Evolutionary conservation across 2,797 vertebrate species (phyloP), one percentile per base, ranked within the genome.

Genomic region (Xenops minutus): DNA sequence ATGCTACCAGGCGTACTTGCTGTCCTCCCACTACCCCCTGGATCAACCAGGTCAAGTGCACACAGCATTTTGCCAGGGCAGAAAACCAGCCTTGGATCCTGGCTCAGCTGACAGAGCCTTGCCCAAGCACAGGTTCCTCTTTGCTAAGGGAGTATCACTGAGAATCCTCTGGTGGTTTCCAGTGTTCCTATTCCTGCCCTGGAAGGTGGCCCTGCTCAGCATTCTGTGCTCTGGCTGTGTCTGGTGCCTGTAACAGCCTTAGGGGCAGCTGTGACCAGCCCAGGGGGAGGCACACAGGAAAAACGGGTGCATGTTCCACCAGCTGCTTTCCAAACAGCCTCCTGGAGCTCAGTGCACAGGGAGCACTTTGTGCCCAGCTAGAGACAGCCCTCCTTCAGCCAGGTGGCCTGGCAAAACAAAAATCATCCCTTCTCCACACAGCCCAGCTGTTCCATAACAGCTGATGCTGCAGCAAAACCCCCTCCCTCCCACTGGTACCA

Each of bases 41-140:
- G 37, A 34, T 14, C 54, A 7, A 2, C 55, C 49, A 3, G 43
- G n/a, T 32, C 75, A 52, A 46, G 32, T 12, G 22, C 69, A 49
- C 15, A 3, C 30, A 62, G 43, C 44, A 13, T 66, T 90, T 73
- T 59, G 36, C 87, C 39, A 39, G 36, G 56, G 23, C 51, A 58
- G 54, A 62, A 63, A 68, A 67, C 2, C 56, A 56, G 27, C 4
- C 34, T 58, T 19, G 21, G 27, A 43, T 61, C 27, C 43, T 21
- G 21, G 24, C 34, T 49, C 9, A 5, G 26, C 63, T 29, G 67
- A 19, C 58, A 68, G 37, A 76, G 76, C 22, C 62, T 83, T 69
- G 56, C 61, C 22, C 56, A 85, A 37, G 16, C 43, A 76, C 8
- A 49, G 64, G 69, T 93, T 95, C 90, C 80, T 85, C 66, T 86